Evolutionary conservation across 2,113 vertebrate species (phyloP), one percentile per base, ranked within the genome.

Genomic region (Lophura nycthemera): DNA sequence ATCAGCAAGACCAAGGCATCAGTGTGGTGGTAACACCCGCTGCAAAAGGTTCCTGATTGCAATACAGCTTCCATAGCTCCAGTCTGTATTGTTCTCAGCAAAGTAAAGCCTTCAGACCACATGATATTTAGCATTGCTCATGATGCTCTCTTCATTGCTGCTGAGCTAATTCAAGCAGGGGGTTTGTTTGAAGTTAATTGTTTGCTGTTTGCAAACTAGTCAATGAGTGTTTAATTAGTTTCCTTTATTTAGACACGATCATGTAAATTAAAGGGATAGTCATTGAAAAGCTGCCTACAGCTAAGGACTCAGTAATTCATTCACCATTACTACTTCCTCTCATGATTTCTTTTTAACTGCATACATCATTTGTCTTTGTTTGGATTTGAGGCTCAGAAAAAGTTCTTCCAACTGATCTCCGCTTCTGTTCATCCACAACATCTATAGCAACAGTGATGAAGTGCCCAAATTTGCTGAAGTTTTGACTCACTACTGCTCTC

Each of bases 111-210:
- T 45, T 38, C 24, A 60, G 64, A 34, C 21, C 16, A 4, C 2
- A 5, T 40, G 64, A 25, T 18, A 27, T 50, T 71, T 72, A 21
- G 18, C 13, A 7, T n/a, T n/a, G n/a, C n/a, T n/a, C n/a, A n/a
- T 61, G 42, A 81, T 6, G 7, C 36, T 29, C 4, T 25, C 20
- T 80, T 47, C 47, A 7, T 34, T 19, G 64, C 47, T 57, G 52
- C 29, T 67, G 74, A 59, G 43, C 17, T 71, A 64, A 66, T 83
- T 56, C 1, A 5, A 71, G 90, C 60, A 52, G 24, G 0, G 3
- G 61, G 47, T 34, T 30, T 73, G 36, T 64, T 82, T 86, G 85
- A 71, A 89, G 76, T 67, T 92, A 94, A 86, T 86, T 94, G 65
- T 54, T 56, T 89, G 86, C 66, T 86, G 71, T 89, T 86, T 89